Evolutionary conservation across 2,888 invertebrate species (phyloP).

Genomic region (Pemphredon lugubris): DNA sequence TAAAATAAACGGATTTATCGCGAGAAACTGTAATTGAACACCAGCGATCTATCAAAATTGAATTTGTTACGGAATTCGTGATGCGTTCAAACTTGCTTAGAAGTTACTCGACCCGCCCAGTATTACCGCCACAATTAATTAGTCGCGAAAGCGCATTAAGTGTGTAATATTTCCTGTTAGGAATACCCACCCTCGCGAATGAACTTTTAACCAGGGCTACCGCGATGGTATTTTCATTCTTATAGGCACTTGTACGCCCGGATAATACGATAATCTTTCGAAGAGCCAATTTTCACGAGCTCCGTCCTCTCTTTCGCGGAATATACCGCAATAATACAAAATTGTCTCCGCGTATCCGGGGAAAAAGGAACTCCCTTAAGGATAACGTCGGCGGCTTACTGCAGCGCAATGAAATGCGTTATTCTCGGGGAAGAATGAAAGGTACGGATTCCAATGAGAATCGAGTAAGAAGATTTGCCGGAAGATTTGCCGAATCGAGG

Average conservation of each 20-base stretch:
- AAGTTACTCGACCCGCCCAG: too few relatives aligned
- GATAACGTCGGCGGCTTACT: slow-evolving; percentile 59
- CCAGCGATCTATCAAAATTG: too few relatives aligned
- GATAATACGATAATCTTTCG: slow-evolving; percentile 59
- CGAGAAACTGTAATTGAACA: too few relatives aligned
- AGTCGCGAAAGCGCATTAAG: background rate
- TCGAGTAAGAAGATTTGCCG: slow-evolving; percentile 61
- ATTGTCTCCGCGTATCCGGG: slow-evolving; percentile 52
- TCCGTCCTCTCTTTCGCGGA: slow-evolving; percentile 21
- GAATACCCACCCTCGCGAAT: background rate
- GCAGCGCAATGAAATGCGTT: slow-evolving; percentile 51
- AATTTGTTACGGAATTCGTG: too few relatives aligned
- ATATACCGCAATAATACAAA: slow-evolving; percentile 64
- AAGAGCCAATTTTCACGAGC: slow-evolving; percentile 57
- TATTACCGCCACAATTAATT: background rate
- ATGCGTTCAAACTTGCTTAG: too few relatives aligned
- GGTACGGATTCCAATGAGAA: slow-evolving; percentile 55
- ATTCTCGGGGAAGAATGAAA: slow-evolving; percentile 55
- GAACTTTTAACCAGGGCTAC: slow-evolving; percentile 10
- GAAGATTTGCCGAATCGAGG: slow-evolving; percentile 47
- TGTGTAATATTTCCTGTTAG: background rate
- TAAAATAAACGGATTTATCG: too few relatives aligned
- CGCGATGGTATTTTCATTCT: slow-evolving; percentile 11
- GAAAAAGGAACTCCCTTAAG: slow-evolving; percentile 53
- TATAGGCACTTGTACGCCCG: slow-evolving; percentile 33